These are phyloP conservation scores for Sebastes vulpes DNA, from an alignment of 2,797 vertebrate genomes.

Conservation along the genomic window DNA sequence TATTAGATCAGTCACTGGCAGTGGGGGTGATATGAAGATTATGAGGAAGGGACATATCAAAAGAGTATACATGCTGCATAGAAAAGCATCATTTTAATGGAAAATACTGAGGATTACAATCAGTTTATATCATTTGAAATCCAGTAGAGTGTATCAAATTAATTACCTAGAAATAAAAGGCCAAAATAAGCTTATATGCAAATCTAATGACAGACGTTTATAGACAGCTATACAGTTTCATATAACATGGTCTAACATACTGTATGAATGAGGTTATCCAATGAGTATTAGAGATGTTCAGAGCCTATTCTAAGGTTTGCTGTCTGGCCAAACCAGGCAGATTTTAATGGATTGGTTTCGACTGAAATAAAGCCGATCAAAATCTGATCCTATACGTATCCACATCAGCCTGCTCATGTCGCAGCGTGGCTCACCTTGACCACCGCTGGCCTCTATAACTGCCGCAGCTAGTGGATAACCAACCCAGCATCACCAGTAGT, in stretches of 20 bases:
- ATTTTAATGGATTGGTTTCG: neutral
- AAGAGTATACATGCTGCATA: neutral
- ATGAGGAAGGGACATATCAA: neutral
- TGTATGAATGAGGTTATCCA: neutral
- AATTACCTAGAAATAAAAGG: neutral
- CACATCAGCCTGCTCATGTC: neutral
- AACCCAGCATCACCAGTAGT: neutral
- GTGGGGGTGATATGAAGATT: neutral
- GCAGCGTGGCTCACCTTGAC: neutral
- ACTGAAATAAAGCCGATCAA: neutral
- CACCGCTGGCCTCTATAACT: neutral
- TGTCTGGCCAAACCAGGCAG: neutral
- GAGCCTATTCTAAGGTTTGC: neutral
- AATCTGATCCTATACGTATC: neutral
- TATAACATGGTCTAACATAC: neutral
- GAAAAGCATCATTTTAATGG: neutral
- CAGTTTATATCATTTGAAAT: neutral
- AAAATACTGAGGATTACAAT: neutral
- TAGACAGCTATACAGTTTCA: neutral
- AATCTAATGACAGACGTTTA: neutral
- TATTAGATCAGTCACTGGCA: neutral
- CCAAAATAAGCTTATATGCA: neutral
- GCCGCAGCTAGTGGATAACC: neutral
- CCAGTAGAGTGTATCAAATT: neutral
- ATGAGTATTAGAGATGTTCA: neutral